These are phyloP conservation scores for Pimephales promelas DNA, from an alignment of 2,113 vertebrate species.

Conservation along the genomic window DNA sequence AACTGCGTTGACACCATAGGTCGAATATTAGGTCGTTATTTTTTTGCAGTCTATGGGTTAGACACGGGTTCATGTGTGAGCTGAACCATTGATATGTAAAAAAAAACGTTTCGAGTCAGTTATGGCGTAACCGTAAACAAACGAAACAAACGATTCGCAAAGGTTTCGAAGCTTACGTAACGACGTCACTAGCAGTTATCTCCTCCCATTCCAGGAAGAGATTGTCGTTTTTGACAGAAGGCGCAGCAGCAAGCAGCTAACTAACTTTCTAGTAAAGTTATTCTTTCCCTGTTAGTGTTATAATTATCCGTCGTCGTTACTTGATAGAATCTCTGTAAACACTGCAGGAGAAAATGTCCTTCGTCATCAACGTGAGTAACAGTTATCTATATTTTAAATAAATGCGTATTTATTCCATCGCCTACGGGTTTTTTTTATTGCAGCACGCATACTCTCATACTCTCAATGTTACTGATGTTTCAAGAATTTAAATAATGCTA, in stretches of 20 bases:
- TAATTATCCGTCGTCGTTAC: background rate
- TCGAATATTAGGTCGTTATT: no score
- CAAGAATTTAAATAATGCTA: background rate
- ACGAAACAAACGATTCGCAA: background rate
- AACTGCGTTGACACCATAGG: no score
- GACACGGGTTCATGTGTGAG: background rate
- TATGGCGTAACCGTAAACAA: background rate
- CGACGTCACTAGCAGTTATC: background rate
- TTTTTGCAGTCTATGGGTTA: no score
- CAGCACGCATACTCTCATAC: background rate
- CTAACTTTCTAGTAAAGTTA: slow-evolving; percentile 6
- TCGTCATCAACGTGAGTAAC: slow-evolving; percentile 19
- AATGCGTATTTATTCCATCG: background rate
- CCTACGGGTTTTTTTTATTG: background rate
- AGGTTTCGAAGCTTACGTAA: background rate
- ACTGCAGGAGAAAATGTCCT: slow-evolving; percentile 5
- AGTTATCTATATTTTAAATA: background rate
- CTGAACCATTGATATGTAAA: background rate
- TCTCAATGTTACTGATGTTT: background rate
- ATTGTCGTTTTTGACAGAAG: background rate
- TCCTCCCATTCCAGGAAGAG: background rate
- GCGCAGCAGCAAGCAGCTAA: no score
- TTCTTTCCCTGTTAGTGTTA: background rate
- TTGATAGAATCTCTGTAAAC: background rate
- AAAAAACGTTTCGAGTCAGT: background rate